Conservation (phyloP, 2,888 invertebrate species). For the Microctonus aethiopoides region DNA sequence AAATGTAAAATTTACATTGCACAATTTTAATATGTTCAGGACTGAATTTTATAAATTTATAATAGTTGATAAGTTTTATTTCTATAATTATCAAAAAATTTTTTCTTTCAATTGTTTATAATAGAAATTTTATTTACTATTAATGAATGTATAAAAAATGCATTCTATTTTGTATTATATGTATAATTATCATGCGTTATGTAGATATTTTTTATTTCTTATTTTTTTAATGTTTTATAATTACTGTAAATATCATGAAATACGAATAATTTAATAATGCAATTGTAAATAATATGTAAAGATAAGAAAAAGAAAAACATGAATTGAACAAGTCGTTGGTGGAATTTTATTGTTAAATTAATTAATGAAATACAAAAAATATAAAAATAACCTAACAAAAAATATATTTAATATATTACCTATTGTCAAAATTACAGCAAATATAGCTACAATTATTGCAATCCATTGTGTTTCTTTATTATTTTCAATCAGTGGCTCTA, state of each 20-base stretch:
- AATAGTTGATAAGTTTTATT: background rate
- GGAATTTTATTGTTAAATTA: slow-evolving; percentile 28
- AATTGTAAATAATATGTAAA: background rate
- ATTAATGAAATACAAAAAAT: slow-evolving; percentile 16
- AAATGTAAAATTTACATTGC: slow-evolving; percentile 4
- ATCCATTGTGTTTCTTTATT: slow-evolving; percentile 53
- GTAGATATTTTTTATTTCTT: slow-evolving; percentile 48
- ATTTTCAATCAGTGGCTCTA: slow-evolving; percentile 45
- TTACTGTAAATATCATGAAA: slow-evolving; percentile 51
- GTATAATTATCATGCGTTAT: slow-evolving; percentile 51
- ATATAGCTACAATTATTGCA: slow-evolving; percentile 59
- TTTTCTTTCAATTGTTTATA: background rate
- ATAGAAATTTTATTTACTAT: background rate
- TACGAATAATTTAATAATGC: slow-evolving; percentile 36
- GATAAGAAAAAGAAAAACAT: background rate
- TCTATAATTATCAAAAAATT: background rate
- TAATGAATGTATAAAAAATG: slow-evolving; percentile 40
- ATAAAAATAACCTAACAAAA: slow-evolving; percentile 33
- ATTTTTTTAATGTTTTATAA: slow-evolving; percentile 49
- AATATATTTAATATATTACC: slow-evolving; percentile 53
- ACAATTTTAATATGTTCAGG: background rate
- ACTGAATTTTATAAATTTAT: background rate
- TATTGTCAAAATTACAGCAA: slow-evolving; percentile 60
- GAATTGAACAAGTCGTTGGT: background rate
- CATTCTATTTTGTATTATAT: slow-evolving; percentile 54